Base-by-base conservation (phyloP, 2,113 vertebrate species). In the Nanorana parkeri region DNA sequence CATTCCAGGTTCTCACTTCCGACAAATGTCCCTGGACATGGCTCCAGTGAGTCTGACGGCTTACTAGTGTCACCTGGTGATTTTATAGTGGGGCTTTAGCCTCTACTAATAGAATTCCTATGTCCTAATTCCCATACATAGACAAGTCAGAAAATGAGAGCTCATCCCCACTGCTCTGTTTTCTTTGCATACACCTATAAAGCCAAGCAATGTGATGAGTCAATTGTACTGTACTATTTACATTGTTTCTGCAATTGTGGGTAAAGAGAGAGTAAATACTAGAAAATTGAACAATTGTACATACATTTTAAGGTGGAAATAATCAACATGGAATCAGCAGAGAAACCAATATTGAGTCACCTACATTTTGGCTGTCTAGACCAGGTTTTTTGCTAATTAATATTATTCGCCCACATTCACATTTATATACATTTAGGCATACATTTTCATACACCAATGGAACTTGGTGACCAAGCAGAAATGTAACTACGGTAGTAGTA, bases 41-140 rank as follows among this genome's bases (percentile, higher is more conserved):
- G 90, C 89, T 90, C 89, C 89, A 56, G 80, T 29, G 24, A 78
- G 87, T 88, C 88, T 90, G 85, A 5, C 1, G 36, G 56, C 19
- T 76, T 19, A 1, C 20, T 41, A 64, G 54, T 58, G 83, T 77
- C 86, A 84, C 58, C 87, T 89, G 87, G 86, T 87, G 88, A 85
- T 88, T 87, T 85, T 81, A 65, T 29, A 51, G n/a, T 19, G 5
- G 16, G 54, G 54, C 36, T 79, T 58, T 36, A 60, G 55, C 61
- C 29, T 61, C 8, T 11, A 21, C 51, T 32, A 56, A 72, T 58
- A 41, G 80, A 51, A 67, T 36, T 65, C 17, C 58, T 64, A 17
- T 60, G 24, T 26, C 23, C 23, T 47, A 61, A 81, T 32, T 55
- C 15, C 69, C 60, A 52, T 51, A 56, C 21, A 64, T 41, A 68